Percentiles rank a stretch among this genome's conserved stretches.
Conservation (phyloP, 2,113 vertebrate genomes). For the Corythornis vintsioides region DNA sequence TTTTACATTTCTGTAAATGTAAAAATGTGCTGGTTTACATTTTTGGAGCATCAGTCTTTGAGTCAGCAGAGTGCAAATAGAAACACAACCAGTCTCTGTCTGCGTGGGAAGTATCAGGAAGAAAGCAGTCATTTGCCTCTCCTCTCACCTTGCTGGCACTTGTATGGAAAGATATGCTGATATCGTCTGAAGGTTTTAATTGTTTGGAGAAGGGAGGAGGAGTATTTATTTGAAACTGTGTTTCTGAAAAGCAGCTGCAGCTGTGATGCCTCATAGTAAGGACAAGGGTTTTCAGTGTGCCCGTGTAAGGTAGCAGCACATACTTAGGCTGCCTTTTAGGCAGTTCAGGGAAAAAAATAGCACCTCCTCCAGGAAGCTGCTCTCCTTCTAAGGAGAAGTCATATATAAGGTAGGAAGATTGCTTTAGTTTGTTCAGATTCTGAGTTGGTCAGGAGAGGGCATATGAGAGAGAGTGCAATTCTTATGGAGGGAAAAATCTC, state of each 20-base stretch:
- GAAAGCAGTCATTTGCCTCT: background rate
- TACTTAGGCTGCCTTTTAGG: background rate
- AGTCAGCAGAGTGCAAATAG: background rate
- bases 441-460: background rate
- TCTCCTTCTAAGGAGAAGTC: background rate
- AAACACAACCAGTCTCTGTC: background rate
- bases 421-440: background rate
- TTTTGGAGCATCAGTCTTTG: background rate
- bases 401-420: background rate
- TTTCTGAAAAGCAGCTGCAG: background rate
- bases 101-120: background rate
- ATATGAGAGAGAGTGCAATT: background rate
- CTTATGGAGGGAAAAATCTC: background rate
- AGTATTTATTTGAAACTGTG: background rate
- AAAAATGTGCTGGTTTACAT: background rate
- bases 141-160: slow-evolving; percentile 18
- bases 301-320: background rate
- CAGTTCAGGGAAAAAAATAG: background rate
- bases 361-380: background rate
- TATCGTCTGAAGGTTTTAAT: background rate
- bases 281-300: background rate
- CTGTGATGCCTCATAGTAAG: background rate
- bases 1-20: background rate
- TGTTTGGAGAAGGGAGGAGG: background rate
- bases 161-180: background rate